Base-by-base conservation (phyloP, 2,113 vertebrate species). In the Macquaria ambigua region DNA sequence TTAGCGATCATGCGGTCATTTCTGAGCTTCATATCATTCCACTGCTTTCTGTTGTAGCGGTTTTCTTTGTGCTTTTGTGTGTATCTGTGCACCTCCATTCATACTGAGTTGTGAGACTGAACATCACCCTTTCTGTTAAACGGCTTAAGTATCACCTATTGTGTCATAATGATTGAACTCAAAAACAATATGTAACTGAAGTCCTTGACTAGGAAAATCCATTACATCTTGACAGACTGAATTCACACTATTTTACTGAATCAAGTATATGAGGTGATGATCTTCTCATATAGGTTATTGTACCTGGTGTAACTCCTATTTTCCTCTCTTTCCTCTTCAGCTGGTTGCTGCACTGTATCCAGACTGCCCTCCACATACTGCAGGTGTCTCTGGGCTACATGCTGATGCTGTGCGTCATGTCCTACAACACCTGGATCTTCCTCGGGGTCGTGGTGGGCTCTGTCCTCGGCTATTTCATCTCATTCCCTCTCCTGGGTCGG, bases 391-490 rank as follows among this genome's bases (percentile, higher is more conserved):
- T 98, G 41, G 97, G 97, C 86, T 99, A 99, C 94, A 94, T 97
- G 93, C 87, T 99, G 87, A 99, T 99, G 98, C 83, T 99, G 87
- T 97, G 97, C 0, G 97, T 98, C 56, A 99, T 99, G 98, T 96
- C 98, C 86, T 99, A 99, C 96, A 99, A 99, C 9, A 89, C 94
- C 46, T 98, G 98, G 97, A 97, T 99, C 93, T 99, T 99, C 92
- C 84, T 99, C 0, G 97, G 96, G 0, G 96, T 98, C 90, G 87
- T 99, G 0, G 37, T 8, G 0, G 98, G 98, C 76, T 97, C 98
- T 0, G 86, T 92, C 0, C 83, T 99, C 4, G 98, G 98, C 31
- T 99, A 99, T 89, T 99, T 97, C 9, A 0, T 99, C 34, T 94
- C 96, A 1, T 98, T 96, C 85, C 98, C 98, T 0, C 86, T 99